Evolutionary conservation across 1,140 invertebrate species (phyloP), one percentile per base, ranked within the genome.

Genomic region (Hesperophylax magnus): DNA sequence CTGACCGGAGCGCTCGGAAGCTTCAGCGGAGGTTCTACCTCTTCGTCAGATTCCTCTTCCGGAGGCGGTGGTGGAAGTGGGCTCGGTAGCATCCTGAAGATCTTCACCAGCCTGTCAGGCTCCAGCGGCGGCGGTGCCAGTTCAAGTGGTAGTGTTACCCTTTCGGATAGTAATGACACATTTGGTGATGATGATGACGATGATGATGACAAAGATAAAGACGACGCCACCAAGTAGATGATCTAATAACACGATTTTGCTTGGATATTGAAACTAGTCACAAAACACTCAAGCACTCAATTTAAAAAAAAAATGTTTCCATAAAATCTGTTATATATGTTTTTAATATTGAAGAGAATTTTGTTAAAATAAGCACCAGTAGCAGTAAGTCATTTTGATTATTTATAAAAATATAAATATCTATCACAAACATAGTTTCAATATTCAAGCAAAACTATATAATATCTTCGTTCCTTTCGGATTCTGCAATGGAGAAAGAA

Each of bases 1-100:
- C 88, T 93, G 65, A 92, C 92, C 77, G 91, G 91, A 18, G 90
- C 91, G 52, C 86, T 90, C 11, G 92, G 91, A 15, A 88, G 91
- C 81, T 81, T 92, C 17, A 92, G 91, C 24, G 91, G 91, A 27
- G 89, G 91, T 3, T 89, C 89, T 3, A 85, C 90, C 77, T 87
- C 86, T 15, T 86, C 87, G 20, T 88, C 90, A 17, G 84, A 84
- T 7, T 86, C 86, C n/a, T 85, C 85, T 39, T 86, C 85, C 8
- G 85, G 88, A 61, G 85, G 86, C 83, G 85, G 22, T 14, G 39
- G 39, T 8, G 86, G 85, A 58, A 77, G 81, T 72, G 86, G 87
- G 69, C 86, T 87, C 79, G 86, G 86, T 6, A 75, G 80, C 86
- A 60, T 90, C 9, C 86, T 89, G 75, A 88, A 86, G 80, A 89